Evolutionary conservation across 2,797 vertebrate species (phyloP).

Genomic region (Ibycter americanus): DNA sequence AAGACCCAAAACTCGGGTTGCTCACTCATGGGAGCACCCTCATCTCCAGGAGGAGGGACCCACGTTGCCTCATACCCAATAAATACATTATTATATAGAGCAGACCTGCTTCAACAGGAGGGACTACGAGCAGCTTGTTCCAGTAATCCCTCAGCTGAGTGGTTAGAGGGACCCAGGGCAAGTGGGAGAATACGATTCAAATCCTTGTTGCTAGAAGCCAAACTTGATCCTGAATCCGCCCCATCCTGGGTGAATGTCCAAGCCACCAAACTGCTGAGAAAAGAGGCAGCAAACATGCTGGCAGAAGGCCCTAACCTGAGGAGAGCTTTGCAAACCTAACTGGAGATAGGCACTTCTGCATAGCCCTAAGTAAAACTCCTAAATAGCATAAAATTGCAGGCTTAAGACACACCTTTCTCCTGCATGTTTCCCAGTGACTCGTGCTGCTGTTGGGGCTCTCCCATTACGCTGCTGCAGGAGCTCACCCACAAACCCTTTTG

Average conservation of each 20-base stretch:
- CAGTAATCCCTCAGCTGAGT: not conserved
- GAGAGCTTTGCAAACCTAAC: not conserved
- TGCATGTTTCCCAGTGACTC: not conserved
- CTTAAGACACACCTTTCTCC: not conserved
- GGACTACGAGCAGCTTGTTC: not conserved
- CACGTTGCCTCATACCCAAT: not conserved
- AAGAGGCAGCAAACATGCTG: not conserved
- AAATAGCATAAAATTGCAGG: not conserved
- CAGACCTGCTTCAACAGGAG: not conserved
- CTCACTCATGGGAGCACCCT: not conserved
- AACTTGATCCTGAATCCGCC: too few species aligned
- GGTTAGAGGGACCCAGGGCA: not conserved
- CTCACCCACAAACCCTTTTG: not conserved
- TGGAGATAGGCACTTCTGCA: not conserved
- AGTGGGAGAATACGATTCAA: not conserved
- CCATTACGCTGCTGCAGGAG: not conserved
- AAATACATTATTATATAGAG: not conserved
- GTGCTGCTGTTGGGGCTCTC: not conserved
- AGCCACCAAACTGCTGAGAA: not conserved
- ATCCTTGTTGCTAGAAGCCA: not conserved
- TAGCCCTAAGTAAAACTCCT: not conserved
- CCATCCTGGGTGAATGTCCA: not conserved
- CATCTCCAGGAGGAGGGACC: not conserved
- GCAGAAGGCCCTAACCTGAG: not conserved
- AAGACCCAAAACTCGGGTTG: not conserved